These are phyloP conservation scores for Paedocypris sp. DNA, from an alignment of 2,113 vertebrate genomes.

Conservation along the genomic window DNA sequence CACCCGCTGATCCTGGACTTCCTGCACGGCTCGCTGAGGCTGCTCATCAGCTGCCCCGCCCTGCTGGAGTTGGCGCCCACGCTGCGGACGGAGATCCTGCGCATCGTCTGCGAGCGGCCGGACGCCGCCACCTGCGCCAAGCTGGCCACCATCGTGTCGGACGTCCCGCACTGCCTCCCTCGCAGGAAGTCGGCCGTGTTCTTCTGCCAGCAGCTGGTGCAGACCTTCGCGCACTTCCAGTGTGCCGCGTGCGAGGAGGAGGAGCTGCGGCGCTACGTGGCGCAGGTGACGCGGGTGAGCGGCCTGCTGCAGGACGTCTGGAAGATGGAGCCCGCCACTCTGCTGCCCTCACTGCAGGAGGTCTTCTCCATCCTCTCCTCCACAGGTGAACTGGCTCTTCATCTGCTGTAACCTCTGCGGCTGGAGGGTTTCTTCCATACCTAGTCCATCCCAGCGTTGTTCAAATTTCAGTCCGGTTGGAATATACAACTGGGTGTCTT, in stretches of 20 bases:
- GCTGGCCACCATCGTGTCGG: constrained; percentile 75
- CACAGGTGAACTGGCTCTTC: constrained; percentile 66
- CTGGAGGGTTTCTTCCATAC: no score
- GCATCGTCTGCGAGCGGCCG: constrained; percentile 82
- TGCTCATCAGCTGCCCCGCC: constrained; percentile 93
- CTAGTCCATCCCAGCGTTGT: no score
- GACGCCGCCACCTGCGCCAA: constrained; percentile 75
- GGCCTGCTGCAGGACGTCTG: constrained; percentile 83
- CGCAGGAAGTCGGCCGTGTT: constrained; percentile 73
- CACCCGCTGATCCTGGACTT: constrained; percentile 83
- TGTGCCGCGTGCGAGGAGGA: constrained; percentile 74
- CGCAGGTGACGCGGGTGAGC: constrained; percentile 87
- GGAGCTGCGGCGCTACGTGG: constrained; percentile 82
- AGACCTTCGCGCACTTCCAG: constrained; percentile 88
- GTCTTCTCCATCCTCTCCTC: constrained; percentile 91
- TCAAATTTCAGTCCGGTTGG: no score
- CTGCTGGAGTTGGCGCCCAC: constrained; percentile 85
- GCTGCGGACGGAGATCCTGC: constrained; percentile 79
- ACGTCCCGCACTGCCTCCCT: constrained; percentile 91
- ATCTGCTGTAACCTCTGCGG: no score
- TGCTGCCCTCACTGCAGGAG: constrained; percentile 88
- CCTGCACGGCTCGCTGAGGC: constrained; percentile 79
- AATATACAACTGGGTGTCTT: no score
- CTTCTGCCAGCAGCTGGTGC: constrained; percentile 94
- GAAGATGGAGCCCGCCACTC: constrained; percentile 81